Conservation (phyloP, 2,888 invertebrate species). For the Drosophila sordidula region DNA sequence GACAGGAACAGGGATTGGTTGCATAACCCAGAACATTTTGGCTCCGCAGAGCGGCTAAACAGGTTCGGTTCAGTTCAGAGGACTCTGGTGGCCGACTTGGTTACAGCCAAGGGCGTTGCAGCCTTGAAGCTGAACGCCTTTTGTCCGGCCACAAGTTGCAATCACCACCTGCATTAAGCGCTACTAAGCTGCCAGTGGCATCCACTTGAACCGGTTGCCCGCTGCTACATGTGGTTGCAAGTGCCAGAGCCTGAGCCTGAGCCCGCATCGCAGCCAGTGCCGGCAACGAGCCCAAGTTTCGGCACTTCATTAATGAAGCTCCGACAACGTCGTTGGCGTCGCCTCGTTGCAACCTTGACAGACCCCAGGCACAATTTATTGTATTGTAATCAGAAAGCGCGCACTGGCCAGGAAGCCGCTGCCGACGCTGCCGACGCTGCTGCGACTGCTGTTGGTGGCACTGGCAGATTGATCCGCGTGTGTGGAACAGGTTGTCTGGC, state of each 20-base stretch:
- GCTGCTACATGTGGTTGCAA: conserved; percentile 48
- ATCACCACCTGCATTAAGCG: conserved; percentile 75
- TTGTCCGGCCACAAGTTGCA: conserved; percentile 55
- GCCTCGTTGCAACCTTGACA: conserved; percentile 60
- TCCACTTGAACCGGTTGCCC: conserved; percentile 64
- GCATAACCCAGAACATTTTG: conserved; percentile 74
- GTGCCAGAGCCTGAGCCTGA: conserved; percentile 34
- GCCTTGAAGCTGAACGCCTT: conserved; percentile 52
- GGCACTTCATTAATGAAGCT: conserved; percentile 79
- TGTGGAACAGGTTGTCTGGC: conserved; percentile 71
- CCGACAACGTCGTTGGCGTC: conserved; percentile 33
- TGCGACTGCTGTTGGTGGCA: background rate
- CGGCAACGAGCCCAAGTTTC: conserved; percentile 74
- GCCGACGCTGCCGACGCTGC: background rate
- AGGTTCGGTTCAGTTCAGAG: conserved; percentile 42
- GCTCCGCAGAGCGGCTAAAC: background rate
- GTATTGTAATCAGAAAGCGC: conserved; percentile 53
- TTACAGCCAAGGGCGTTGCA: conserved; percentile 65
- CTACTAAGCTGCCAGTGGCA: conserved; percentile 52
- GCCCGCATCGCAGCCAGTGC: conserved; percentile 26
- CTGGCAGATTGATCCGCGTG: conserved; percentile 36
- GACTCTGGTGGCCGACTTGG: conserved; percentile 15
- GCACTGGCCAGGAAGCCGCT: conserved; percentile 50
- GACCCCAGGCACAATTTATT: conserved; percentile 66
- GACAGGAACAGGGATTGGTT: conserved; percentile 38